Percentiles rank a stretch among this genome's conserved stretches.
Conservation (phyloP, 1,140 invertebrate species). For the Andricus grossulariae region DNA sequence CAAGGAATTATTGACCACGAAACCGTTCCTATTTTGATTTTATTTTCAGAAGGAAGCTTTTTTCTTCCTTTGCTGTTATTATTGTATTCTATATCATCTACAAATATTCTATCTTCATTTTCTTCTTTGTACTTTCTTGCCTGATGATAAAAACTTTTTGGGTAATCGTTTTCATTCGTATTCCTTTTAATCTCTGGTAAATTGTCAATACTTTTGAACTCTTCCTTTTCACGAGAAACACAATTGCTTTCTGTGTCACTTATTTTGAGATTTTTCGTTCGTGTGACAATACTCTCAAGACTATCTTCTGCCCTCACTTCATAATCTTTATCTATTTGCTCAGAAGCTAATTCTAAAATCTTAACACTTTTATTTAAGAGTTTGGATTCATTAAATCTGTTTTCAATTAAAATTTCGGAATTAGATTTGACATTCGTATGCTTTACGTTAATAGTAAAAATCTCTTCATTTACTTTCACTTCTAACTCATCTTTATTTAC, state of each 20-base stretch:
- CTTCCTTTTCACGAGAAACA: neutral
- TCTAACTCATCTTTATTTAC: too few species aligned
- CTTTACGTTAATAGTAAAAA: too few species aligned
- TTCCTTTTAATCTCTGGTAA: neutral
- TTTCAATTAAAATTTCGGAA: too few species aligned
- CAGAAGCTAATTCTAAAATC: neutral
- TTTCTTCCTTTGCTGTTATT: neutral
- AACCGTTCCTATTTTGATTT: neutral
- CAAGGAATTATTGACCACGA: neutral
- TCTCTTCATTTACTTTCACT: too few species aligned
- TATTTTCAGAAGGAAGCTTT: neutral
- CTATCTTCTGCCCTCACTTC: neutral
- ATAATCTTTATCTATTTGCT: neutral
- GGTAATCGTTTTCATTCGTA: too few species aligned
- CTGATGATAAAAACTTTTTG: neutral
- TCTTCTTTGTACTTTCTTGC: neutral
- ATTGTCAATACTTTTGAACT: neutral
- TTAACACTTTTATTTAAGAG: neutral
- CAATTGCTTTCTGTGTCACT: neutral
- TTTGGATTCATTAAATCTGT: too few species aligned
- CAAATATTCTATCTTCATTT: neutral
- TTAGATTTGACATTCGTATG: too few species aligned
- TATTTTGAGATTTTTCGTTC: constrained; percentile 15
- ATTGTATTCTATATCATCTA: too few species aligned
- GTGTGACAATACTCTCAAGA: constrained; percentile 4